Base-by-base conservation (phyloP, 92 coral and sea anemone genomes). In the Bergia puertoricense region DNA sequence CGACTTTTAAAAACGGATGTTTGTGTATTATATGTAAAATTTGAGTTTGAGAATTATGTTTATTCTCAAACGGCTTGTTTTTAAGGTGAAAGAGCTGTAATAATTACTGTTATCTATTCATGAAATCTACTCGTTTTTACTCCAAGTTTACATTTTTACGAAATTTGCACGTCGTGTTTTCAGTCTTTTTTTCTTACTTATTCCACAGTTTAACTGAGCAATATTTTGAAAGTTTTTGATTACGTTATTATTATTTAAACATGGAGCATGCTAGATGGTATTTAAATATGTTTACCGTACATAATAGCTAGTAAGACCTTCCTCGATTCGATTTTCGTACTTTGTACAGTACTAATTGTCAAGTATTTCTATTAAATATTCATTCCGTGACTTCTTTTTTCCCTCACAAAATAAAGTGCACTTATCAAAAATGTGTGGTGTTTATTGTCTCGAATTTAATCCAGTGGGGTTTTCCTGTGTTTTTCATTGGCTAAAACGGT, bases 331-430 rank as follows among this genome's bases (percentile, higher is more conserved):
- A 15, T 82, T 68, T 69, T 22, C 86, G 38, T 68, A 67, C 86
- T 30, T 7, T 71, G 79, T 71, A 84, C 66, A 84, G 79, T 71
- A 71, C 51, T 76, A n/a, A 18, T 76, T 76, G 51, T 69, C n/a
- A 46, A 30, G 48, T 22, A 48, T 57, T 15, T 22, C 54, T 71
- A 71, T 81, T 59, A 76, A 5, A 22, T 37, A 41, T 84, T 45
- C 43, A 13, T 43, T 38, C 78, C 78, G 76, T 82, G 76, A 66
- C 86, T 84, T 84, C 86, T 82, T 82, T 79, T 13, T 71, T 46
- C 67, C 37, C 48, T 72, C 79, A 71, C 38, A 40, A 84, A 84
- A 84, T 84, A 84, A 84, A 84, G 79, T 69, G 77, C 79, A 84
- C 77, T 69, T 69, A 69, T 45, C 18, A 45, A 69, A 45, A 84